Evolutionary conservation across 2,888 invertebrate genomes (phyloP), one percentile per base, ranked within the genome.

Genomic region (Nomada fucata): DNA sequence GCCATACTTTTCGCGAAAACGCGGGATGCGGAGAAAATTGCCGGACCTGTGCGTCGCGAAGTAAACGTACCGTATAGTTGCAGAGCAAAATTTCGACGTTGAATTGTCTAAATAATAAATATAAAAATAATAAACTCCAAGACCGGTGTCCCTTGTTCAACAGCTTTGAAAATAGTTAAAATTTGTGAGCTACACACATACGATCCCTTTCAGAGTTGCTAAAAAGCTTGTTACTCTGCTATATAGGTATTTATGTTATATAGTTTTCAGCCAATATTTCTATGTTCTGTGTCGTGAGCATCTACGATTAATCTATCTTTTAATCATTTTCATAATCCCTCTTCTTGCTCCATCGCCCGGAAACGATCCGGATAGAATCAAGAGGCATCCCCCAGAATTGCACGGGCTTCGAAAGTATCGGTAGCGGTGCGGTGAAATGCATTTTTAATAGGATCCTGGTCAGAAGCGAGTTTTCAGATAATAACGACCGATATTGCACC

Each of bases 391-490:
- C 36, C 20, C 1, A 15, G 13, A 69, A 18, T 65, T 29, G n/a
- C 4, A n/a, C 7, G 15, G 9, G 29, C 3, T 2, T 29, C 3
- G 15, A 29, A 57, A 65, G 29, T 47, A 44, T 65, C 73, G 23
- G 65, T 64, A 20, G n/a, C n/a, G 5, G 9, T 3, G n/a, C 13
- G 20, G 47, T 9, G 20, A 77, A 53, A 73, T 77, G 72, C 73
- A 65, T 65, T 74, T 77, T 53, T 74, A 53, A 74, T 65, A 65
- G 67, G 59, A 72, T 61, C 29, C 44, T 53, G 42, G 20, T 65
- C 60, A 63, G 75, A 76, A 63, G 76, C 42, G 20, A 20, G 18
- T 23, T n/a, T 20, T 42, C 65, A 47, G 20, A n/a, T 26, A 36
- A 23, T 26, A 20, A 55, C 36, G 23, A 18, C 47, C 68, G 52